phyloP scores from a whole-genome alignment of 2,888 invertebrate species.

The Elgonia sp. region DNA sequence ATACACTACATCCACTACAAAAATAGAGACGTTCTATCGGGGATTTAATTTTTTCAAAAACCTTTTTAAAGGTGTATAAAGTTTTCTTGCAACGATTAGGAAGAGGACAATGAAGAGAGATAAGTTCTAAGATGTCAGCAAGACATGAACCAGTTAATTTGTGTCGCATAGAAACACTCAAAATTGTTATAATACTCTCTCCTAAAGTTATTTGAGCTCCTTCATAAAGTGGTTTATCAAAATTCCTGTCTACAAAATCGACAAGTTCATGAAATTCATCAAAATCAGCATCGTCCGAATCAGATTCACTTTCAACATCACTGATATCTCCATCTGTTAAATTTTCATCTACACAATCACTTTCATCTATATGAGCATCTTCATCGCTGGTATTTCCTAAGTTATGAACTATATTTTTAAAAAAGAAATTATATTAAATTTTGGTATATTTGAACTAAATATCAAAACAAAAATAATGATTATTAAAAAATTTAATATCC shows the following conservation, averaged over 20 bases:
- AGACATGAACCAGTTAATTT: background rate
- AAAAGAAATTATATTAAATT: too few relatives aligned
- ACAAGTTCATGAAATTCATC: too few relatives aligned
- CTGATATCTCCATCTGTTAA: too few relatives aligned
- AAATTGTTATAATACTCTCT: conserved; percentile 2
- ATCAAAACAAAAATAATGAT: too few relatives aligned
- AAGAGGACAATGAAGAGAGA: background rate
- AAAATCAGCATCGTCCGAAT: too few relatives aligned
- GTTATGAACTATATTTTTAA: too few relatives aligned
- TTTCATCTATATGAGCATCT: too few relatives aligned
- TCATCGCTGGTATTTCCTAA: too few relatives aligned
- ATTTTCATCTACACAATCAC: too few relatives aligned
- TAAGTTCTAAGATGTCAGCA: background rate
- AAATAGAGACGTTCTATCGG: background rate
- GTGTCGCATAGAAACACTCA: background rate
- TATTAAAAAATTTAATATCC: too few relatives aligned
- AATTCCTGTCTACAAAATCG: background rate
- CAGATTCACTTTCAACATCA: too few relatives aligned
- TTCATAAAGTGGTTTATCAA: background rate
- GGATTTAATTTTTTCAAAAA: background rate
- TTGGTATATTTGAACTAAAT: too few relatives aligned
- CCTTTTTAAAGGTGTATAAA: background rate
- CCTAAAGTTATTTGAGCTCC: background rate
- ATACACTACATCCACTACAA: background rate
- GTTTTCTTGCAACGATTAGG: background rate